phyloP scores from a whole-genome alignment of 2,797 vertebrate genomes.

The Sebastes jordani region DNA sequence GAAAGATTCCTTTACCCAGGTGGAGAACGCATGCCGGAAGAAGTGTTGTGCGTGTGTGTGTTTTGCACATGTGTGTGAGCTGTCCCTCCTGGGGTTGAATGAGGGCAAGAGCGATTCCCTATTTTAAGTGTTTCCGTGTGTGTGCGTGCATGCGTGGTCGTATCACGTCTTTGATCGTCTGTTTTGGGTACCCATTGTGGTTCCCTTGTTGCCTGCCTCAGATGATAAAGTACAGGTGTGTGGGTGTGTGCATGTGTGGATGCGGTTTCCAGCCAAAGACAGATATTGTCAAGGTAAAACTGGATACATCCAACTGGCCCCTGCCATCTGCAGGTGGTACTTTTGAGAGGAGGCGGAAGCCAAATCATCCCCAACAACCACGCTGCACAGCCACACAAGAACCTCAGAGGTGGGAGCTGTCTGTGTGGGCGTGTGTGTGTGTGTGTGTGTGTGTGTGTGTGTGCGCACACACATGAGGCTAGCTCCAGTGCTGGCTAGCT shows the following conservation, averaged over 20 bases:
- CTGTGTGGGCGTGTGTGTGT: constrained; percentile 21
- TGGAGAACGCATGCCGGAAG: constrained; percentile 38
- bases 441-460: not conserved
- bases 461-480: constrained; percentile 11
- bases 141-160: constrained; percentile 17
- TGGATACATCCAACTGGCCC: constrained; percentile 44
- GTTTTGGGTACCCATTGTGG: constrained; percentile 34
- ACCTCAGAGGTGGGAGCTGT: constrained; percentile 38
- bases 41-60: constrained; percentile 28
- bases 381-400: constrained; percentile 17
- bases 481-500: constrained; percentile 57
- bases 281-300: constrained; percentile 54
- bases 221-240: constrained; percentile 53
- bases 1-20: constrained; percentile 63
- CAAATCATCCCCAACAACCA: constrained; percentile 35
- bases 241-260: constrained; percentile 38
- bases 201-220: constrained; percentile 44
- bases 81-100: constrained; percentile 40
- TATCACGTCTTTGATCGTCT: constrained; percentile 44
- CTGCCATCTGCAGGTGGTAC: constrained; percentile 62
- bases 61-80: constrained; percentile 30
- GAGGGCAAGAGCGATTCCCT: constrained; percentile 30
- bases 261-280: constrained; percentile 46
- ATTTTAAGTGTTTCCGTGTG: constrained; percentile 25
- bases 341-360: constrained; percentile 41